Conservation (phyloP, 2,888 invertebrate genomes). For the Melieria omissa region DNA sequence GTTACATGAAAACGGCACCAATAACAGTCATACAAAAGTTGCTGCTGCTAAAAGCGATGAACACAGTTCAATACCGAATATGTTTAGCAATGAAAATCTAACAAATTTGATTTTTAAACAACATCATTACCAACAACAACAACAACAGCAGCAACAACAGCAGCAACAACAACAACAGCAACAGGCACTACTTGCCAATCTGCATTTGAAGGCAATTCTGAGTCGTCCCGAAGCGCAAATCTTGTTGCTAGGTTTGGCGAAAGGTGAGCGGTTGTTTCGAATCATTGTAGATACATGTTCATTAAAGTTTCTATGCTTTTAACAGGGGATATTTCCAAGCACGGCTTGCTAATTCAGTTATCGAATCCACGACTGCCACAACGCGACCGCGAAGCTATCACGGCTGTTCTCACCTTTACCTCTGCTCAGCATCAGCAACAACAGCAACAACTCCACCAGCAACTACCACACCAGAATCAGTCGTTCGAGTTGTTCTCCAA, state of each 20-base stretch:
- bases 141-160: constrained; percentile 54
- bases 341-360: constrained; percentile 60
- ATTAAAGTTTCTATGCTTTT: constrained; percentile 8
- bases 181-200: constrained; percentile 59
- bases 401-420: constrained; percentile 63
- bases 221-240: constrained; percentile 61
- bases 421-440: constrained; percentile 62
- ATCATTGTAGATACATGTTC: background rate
- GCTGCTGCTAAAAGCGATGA: constrained; percentile 7
- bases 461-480: constrained; percentile 57
- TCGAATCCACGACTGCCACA: constrained; percentile 60
- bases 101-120: constrained; percentile 61
- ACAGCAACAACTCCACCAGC: constrained; percentile 60
- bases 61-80: constrained; percentile 35
- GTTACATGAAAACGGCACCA: constrained; percentile 41
- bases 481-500: constrained; percentile 59
- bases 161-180: constrained; percentile 63
- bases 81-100: constrained; percentile 56
- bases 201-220: constrained; percentile 61
- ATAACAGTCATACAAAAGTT: constrained; percentile 35
- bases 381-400: constrained; percentile 63
- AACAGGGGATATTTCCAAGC: constrained; percentile 63
- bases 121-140: constrained; percentile 62
- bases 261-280: constrained; percentile 50
- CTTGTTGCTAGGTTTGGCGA: constrained; percentile 58